phyloP scores from a whole-genome alignment of 2,888 invertebrate genomes.

The Barypeithes pellucidus region DNA sequence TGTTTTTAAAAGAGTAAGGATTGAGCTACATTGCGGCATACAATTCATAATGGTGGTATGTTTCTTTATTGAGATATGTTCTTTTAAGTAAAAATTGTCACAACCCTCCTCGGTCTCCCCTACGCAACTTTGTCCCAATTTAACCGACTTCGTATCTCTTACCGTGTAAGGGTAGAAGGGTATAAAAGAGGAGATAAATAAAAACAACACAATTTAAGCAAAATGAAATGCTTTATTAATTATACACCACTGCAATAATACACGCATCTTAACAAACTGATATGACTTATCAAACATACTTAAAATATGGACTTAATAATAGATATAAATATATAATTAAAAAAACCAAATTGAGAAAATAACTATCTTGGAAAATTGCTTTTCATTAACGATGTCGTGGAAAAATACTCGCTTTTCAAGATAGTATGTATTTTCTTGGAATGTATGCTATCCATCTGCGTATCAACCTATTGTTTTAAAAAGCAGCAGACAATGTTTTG shows the following conservation, averaged over 20 bases:
- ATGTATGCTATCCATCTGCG: conserved; percentile 31
- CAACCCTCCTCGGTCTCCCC: no score
- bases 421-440: conserved; percentile 35
- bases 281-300: conserved; percentile 70
- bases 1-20: no score
- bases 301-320: conserved; percentile 66
- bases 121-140: no score
- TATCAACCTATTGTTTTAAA: neutral
- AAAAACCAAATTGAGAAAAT: conserved; percentile 60
- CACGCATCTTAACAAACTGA: conserved; percentile 72
- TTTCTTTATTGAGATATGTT: no score
- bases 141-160: no score
- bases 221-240: conserved; percentile 72
- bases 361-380: conserved; percentile 23
- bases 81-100: no score
- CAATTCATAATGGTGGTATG: no score
- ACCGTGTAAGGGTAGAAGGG: no score
- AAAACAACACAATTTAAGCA: conserved; percentile 63
- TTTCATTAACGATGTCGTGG: no score
- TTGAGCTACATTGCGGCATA: no score
- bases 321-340: conserved; percentile 66
- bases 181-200: neutral
- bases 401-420: conserved; percentile 21
- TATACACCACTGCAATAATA: conserved; percentile 72
- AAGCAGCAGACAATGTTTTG: conserved; percentile 19